A percentile compares a stretch with the other conserved stretches of the same genome.
Conservation (phyloP, 2,113 vertebrate genomes). For the Misgurnus anguillicaudatus region DNA sequence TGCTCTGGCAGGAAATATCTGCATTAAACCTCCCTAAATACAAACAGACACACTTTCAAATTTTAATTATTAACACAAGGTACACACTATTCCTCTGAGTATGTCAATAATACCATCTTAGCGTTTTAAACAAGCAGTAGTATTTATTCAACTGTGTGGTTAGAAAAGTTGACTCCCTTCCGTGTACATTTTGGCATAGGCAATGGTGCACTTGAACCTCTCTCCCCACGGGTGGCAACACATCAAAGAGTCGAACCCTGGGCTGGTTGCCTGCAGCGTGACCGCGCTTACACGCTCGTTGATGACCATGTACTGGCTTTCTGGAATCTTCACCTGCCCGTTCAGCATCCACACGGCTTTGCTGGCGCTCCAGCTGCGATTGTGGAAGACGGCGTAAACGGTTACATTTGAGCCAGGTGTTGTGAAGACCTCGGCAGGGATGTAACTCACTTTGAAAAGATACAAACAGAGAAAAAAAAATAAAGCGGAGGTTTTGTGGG, state of each 20-base stretch:
- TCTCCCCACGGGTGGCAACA: conserved; percentile 75
- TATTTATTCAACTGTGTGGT: not conserved
- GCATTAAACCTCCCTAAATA: conserved; percentile 65
- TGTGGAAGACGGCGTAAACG: conserved; percentile 83
- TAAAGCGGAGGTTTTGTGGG: not conserved
- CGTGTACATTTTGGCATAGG: conserved; percentile 86
- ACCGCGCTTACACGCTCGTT: conserved; percentile 76
- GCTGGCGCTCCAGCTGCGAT: conserved; percentile 68
- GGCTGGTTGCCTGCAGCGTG: conserved; percentile 71
- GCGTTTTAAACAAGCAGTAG: not conserved
- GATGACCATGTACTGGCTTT: conserved; percentile 74
- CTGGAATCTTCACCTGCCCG: conserved; percentile 71
- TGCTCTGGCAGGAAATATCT: conserved; percentile 86
- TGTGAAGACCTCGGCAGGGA: conserved; percentile 80
- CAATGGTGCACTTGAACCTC: conserved; percentile 66
- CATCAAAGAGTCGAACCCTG: conserved; percentile 81
- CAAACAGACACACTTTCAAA: not conserved
- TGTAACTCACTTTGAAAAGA: conserved; percentile 80
- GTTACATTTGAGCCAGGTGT: conserved; percentile 79
- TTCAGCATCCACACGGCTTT: conserved; percentile 86
- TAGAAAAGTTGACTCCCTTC: conserved; percentile 69
- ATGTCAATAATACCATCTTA: not conserved
- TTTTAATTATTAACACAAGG: not conserved
- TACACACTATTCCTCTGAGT: not conserved
- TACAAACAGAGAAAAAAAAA: conserved; percentile 1